Percentiles rank a stretch among this genome's conserved stretches.
phyloP scores from a whole-genome alignment of 2,888 invertebrate genomes.

The Thera britannica region DNA sequence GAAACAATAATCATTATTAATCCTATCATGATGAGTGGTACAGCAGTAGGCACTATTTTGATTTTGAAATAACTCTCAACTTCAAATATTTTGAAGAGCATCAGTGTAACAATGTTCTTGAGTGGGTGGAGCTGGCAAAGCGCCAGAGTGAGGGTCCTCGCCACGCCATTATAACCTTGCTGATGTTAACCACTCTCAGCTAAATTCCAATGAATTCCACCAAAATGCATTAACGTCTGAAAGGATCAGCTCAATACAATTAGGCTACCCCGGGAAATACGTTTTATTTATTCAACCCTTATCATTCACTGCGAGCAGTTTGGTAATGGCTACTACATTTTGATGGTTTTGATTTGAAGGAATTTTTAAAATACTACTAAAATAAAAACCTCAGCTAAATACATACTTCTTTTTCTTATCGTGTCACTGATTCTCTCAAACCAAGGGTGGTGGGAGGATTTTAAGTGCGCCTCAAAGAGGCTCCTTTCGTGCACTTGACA shows the following conservation, averaged over 20 bases:
- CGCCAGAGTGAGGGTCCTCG: conserved; percentile 52
- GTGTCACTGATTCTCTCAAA: too few relatives aligned
- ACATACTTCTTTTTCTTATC: too few relatives aligned
- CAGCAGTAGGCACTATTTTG: too few relatives aligned
- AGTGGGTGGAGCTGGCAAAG: conserved; percentile 57
- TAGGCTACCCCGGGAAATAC: conserved; percentile 5
- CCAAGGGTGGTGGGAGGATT: too few relatives aligned
- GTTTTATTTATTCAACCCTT: background rate
- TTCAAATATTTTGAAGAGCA: conserved; percentile 53
- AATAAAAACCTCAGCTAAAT: too few relatives aligned
- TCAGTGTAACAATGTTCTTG: conserved; percentile 53
- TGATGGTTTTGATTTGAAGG: too few relatives aligned
- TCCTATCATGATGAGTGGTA: background rate
- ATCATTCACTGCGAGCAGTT: too few relatives aligned
- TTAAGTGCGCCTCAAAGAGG: too few relatives aligned
- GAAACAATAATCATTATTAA: background rate
- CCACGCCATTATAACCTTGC: conserved; percentile 31
- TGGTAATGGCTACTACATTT: too few relatives aligned
- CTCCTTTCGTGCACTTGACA: too few relatives aligned
- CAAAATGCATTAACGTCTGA: conserved; percentile 22
- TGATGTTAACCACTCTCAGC: conserved; percentile 30
- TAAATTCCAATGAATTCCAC: conserved; percentile 25
- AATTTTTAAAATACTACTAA: too few relatives aligned
- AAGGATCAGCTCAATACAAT: conserved; percentile 13
- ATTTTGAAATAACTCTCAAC: conserved; percentile 26